Base-by-base conservation (phyloP, 2,888 invertebrate species). In the Amphipoea oculea region DNA sequence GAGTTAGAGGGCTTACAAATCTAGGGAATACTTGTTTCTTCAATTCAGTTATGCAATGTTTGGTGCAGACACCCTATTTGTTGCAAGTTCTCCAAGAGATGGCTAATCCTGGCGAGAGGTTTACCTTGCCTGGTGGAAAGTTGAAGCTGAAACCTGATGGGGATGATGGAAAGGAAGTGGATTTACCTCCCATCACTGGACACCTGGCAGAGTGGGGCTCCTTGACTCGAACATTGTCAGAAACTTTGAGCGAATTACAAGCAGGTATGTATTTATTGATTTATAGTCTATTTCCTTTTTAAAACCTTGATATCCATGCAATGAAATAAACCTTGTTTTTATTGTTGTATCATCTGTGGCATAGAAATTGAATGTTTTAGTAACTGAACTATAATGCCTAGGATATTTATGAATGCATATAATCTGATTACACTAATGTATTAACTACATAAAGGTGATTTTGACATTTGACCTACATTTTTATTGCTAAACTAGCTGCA, bases 11-110 rank as follows among this genome's bases (percentile, higher is more conserved):
- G 0, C 96, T 99, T 66, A 97, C 97, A 73, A 99, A 99, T 96
- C 97, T 99, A 92, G 99, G 99, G 72, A 99, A 99, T 94, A 99
- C 99, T 0, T 99, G 99, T 94, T 99, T 99, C 95, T 99, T 99
- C 94, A 99, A 99, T 97, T 99, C 99, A 48, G 99, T 99, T 14
- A 97, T 99, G 97, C 99, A 99, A 96, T 99, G 99, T 93, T 96
- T 99, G 90, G 98, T 98, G 4, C 98, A 98, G 94, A 99, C 99
- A 6, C 99, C 99, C 1, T 98, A 98, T 94, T 96, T 98, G 86
- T 94, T 98, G 69, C 97, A 97, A 92, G 97, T 98, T 71, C 96
- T 98, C 74, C 97, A 98, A 90, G 98, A 98, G 92, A 97, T 98
- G 90, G 96, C 98, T 1, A 96, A 97, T 83, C 97, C 98, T 0